These are phyloP conservation scores for Rhagoletis pomonella DNA, from an alignment of 1,140 invertebrate species.

Conservation along the genomic window DNA sequence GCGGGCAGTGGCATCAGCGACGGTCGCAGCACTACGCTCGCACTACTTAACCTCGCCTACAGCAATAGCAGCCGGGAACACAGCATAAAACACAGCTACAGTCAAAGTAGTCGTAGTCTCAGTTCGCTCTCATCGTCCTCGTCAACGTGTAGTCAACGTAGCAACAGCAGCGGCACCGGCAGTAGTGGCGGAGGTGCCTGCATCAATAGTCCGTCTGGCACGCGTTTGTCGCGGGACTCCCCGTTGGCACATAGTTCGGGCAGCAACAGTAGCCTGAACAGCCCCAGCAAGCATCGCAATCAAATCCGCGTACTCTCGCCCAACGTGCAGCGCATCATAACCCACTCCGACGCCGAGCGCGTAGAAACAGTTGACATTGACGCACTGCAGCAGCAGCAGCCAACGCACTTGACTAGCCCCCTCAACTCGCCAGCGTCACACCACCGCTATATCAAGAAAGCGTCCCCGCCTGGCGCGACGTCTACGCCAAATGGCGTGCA, in stretches of 20 bases:
- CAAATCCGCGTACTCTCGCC: conserved; percentile 71
- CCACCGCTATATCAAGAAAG: conserved; percentile 61
- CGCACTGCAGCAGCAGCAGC: conserved; percentile 63
- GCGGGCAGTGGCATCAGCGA: not conserved
- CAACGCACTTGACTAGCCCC: conserved; percentile 49
- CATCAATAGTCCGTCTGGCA: not conserved
- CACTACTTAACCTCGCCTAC: conserved; percentile 18
- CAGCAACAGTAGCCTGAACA: conserved; percentile 14
- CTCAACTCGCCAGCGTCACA: conserved; percentile 58
- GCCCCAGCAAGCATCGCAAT: conserved; percentile 62
- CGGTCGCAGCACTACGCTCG: not conserved
- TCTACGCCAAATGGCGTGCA: conserved; percentile 53
- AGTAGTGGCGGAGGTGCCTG: not conserved
- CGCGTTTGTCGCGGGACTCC: not conserved
- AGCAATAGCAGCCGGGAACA: not conserved
- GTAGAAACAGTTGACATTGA: conserved; percentile 68
- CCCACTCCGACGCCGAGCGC: conserved; percentile 66
- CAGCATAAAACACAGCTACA: conserved; percentile 14
- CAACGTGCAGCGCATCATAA: conserved; percentile 71
- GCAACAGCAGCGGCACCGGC: conserved; percentile 10
- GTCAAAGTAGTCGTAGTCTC: conserved; percentile 14
- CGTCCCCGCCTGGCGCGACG: conserved; percentile 41
- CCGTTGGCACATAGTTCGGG: not conserved
- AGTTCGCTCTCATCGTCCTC: conserved; percentile 19
- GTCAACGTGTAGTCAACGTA: conserved; percentile 29